Conservation (phyloP, 1,140 invertebrate species). For the Tyrophagus putrescentiae region DNA sequence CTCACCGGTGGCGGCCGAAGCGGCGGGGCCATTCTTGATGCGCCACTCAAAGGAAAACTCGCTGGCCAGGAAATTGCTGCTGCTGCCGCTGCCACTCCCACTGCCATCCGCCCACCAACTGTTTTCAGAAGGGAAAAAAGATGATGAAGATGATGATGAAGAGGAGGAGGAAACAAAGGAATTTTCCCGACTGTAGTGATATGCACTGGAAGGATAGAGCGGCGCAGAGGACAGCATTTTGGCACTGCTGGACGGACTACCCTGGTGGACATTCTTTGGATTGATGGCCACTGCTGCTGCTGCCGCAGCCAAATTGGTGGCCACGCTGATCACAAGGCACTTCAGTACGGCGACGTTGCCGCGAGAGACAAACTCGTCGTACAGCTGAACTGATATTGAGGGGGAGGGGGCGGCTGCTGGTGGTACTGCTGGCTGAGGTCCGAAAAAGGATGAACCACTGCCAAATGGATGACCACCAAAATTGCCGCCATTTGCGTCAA, state of each 20-base stretch:
- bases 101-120: too few species aligned
- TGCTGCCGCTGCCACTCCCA: not conserved
- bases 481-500: too few species aligned
- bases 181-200: not conserved
- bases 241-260: not conserved
- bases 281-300: not conserved
- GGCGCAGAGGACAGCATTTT: not conserved
- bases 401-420: too few species aligned
- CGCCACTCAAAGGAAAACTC: slow-evolving; percentile 9
- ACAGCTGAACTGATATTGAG: slow-evolving; percentile 34
- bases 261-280: not conserved
- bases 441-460: too few species aligned
- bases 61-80: not conserved
- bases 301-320: slow-evolving; percentile 5
- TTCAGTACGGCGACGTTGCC: slow-evolving; percentile 37
- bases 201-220: not conserved
- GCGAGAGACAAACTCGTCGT: slow-evolving; percentile 36
- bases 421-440: too few species aligned
- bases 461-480: too few species aligned
- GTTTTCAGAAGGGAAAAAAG: too few species aligned
- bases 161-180: too few species aligned
- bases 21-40: slow-evolving; percentile 12
- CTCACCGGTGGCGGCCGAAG: not conserved
- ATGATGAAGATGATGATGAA: not conserved
- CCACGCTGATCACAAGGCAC: slow-evolving; percentile 24